Percentiles rank a stretch among this genome's conserved stretches.
Evolutionary conservation across 2,797 vertebrate species (phyloP).

Genomic region (Psittacula derbiana): DNA sequence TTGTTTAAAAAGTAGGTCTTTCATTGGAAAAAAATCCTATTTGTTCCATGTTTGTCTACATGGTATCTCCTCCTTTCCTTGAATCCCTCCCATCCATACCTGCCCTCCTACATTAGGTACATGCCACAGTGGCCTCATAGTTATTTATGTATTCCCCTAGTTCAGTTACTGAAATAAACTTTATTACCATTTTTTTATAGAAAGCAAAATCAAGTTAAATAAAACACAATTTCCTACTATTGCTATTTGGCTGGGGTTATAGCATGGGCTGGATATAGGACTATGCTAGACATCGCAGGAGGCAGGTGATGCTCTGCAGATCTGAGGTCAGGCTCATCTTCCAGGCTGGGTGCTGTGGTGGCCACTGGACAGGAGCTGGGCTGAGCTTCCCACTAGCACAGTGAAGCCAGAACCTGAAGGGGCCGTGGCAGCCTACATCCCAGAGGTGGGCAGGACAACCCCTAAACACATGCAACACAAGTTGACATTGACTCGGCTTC

Average conservation of each 20-base stretch:
- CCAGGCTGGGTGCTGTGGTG: neutral
- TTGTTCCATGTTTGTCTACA: neutral
- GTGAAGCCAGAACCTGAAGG: neutral
- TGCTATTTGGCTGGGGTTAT: neutral
- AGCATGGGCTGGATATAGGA: neutral
- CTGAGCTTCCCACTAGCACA: neutral
- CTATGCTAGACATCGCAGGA: neutral
- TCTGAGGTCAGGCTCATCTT: neutral
- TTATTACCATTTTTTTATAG: neutral
- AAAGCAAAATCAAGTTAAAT: neutral
- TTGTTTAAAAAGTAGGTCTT: neutral
- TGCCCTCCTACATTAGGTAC: neutral
- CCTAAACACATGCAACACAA: fast-evolving
- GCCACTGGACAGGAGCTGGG: neutral
- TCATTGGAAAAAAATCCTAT: neutral
- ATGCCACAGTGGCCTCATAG: neutral
- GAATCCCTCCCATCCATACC: neutral
- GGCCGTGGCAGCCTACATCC: neutral
- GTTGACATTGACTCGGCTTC: neutral
- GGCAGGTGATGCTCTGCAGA: neutral
- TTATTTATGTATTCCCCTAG: neutral
- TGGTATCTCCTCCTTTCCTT: neutral
- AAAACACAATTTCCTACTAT: neutral
- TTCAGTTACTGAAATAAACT: neutral
- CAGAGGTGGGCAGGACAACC: neutral